These are phyloP conservation scores for Centropyge bicolor DNA, from an alignment of 2,797 vertebrate species.

Conservation along the genomic window DNA sequence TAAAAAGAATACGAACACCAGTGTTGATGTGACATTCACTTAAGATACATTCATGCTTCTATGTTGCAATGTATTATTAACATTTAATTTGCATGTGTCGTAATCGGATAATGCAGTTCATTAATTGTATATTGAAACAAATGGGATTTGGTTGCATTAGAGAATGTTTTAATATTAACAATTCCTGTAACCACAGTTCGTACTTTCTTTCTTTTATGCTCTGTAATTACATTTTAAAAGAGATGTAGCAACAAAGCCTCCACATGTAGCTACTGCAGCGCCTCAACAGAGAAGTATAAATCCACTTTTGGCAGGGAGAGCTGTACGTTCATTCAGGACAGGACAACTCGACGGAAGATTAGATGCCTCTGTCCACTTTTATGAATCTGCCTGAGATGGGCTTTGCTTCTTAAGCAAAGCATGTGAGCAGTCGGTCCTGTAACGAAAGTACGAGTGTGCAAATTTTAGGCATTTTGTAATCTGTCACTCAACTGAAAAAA, in stretches of 20 bases:
- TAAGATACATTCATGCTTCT: not conserved
- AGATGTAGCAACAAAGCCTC: slow-evolving; percentile 1
- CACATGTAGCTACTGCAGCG: not conserved
- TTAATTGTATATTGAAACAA: not conserved
- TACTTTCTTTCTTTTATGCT: not conserved
- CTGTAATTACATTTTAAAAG: not conserved
- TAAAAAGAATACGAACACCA: not conserved
- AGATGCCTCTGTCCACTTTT: slow-evolving; percentile 5
- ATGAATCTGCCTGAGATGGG: slow-evolving; percentile 7
- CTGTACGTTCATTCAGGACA: not conserved
- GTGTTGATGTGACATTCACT: not conserved
- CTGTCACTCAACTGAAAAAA: slow-evolving; percentile 22
- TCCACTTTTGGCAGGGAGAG: slow-evolving; percentile 3
- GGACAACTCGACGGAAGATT: slow-evolving; percentile 1
- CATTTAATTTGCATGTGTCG: not conserved
- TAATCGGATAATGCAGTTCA: not conserved
- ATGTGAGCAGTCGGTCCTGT: not conserved
- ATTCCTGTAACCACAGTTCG: not conserved
- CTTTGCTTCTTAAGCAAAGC: slow-evolving; percentile 12
- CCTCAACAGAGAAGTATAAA: slow-evolving; percentile 8
- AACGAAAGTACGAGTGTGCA: not conserved
- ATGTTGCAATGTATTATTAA: not conserved
- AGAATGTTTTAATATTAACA: not conserved
- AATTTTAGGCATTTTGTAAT: slow-evolving; percentile 25
- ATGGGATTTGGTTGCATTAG: not conserved